Evolutionary conservation across 2,888 invertebrate species (phyloP).

Genomic region (Heteromyza rotundicornis): DNA sequence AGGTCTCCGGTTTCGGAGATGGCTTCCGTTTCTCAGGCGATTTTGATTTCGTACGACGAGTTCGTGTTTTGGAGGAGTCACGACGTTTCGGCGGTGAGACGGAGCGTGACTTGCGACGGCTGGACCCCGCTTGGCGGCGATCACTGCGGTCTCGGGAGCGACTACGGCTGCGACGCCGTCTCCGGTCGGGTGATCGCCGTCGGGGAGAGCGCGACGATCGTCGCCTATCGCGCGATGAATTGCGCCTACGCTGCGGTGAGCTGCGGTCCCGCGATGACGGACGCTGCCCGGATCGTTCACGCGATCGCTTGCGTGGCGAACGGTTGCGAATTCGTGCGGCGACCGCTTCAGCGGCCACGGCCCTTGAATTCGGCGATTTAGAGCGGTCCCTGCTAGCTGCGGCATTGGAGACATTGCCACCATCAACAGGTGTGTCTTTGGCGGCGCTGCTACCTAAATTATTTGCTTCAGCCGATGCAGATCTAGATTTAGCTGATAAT

Average conservation of each 20-base stretch:
- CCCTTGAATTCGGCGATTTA: constrained; percentile 36
- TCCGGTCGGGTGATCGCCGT: constrained; percentile 41
- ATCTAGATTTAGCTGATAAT: constrained; percentile 61
- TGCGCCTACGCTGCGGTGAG: constrained; percentile 40
- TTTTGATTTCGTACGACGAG: constrained; percentile 39
- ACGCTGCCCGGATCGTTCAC: constrained; percentile 44
- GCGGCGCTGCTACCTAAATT: constrained; percentile 39
- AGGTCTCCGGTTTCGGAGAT: constrained; percentile 17
- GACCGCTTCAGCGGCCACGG: constrained; percentile 48
- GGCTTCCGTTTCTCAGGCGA: constrained; percentile 42
- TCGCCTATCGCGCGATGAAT: constrained; percentile 36
- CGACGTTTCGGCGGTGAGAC: constrained; percentile 36
- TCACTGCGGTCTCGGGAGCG: constrained; percentile 27
- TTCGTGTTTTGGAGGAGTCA: constrained; percentile 32
- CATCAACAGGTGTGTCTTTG: constrained; percentile 26
- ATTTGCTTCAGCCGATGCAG: constrained; percentile 54
- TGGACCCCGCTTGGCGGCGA: constrained; percentile 33
- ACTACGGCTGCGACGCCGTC: constrained; percentile 34
- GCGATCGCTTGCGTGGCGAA: constrained; percentile 47
- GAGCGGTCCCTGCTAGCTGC: constrained; percentile 48
- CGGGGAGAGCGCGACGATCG: constrained; percentile 42
- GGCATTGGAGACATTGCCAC: constrained; percentile 27
- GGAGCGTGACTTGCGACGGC: constrained; percentile 43
- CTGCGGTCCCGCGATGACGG: constrained; percentile 53
- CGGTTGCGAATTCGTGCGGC: constrained; percentile 54